Conservation (phyloP, 2,888 invertebrate species). For the Stenichneumon culpator region DNA sequence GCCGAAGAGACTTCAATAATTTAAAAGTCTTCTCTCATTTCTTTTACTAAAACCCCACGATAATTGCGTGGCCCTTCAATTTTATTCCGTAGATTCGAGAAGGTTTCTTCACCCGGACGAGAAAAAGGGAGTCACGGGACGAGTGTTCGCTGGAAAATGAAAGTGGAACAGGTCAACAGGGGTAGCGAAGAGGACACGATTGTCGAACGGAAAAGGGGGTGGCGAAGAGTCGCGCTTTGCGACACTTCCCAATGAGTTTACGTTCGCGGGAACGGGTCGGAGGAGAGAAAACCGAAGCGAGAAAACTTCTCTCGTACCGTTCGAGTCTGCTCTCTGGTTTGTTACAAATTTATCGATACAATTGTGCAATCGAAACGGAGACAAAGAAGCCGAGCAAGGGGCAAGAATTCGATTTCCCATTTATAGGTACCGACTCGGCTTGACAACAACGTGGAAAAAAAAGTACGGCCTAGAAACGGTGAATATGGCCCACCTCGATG, state of each 20-base stretch:
- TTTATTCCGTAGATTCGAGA: not conserved
- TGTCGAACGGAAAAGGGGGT: slow-evolving; percentile 3
- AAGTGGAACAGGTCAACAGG: slow-evolving; percentile 17
- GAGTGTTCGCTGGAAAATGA: slow-evolving; percentile 18
- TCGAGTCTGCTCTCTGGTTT: slow-evolving; percentile 14
- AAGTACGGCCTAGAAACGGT: not conserved
- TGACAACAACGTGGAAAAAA: not conserved
- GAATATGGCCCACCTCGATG: not conserved
- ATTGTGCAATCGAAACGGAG: not conserved
- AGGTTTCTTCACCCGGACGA: not conserved
- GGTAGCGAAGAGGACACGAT: not conserved
- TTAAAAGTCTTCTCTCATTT: not conserved
- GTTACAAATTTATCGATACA: slow-evolving; percentile 35
- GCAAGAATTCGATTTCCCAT: not conserved
- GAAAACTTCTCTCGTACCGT: slow-evolving; percentile 12
- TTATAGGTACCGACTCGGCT: not conserved
- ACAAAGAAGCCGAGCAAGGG: not conserved
- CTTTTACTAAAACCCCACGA: not conserved
- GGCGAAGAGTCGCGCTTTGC: slow-evolving; percentile 2
- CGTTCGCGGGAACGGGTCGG: not conserved
- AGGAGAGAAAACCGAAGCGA: not conserved
- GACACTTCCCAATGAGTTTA: slow-evolving; percentile 29
- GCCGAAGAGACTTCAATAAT: not conserved
- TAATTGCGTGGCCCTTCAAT: not conserved
- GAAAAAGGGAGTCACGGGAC: not conserved